phyloP scores from a whole-genome alignment of 2,888 invertebrate species.

The Brachyptera putata region DNA sequence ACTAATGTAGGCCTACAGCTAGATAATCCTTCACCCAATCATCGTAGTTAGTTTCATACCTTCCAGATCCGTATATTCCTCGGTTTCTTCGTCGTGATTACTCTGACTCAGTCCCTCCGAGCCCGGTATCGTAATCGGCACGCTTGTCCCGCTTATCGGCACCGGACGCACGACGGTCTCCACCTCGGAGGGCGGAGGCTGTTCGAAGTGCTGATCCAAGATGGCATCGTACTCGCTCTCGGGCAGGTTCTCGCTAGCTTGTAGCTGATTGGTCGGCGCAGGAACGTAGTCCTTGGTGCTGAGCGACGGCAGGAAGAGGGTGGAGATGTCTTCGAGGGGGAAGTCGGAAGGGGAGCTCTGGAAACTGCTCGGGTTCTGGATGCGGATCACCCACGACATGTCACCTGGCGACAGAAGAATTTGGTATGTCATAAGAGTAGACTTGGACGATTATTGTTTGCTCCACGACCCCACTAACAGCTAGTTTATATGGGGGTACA shows the following conservation, averaged over 20 bases:
- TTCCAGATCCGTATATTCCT: neutral
- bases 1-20: too few relatives aligned
- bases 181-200: neutral
- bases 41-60: too few relatives aligned
- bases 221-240: conserved; percentile 43
- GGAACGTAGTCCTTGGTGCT: too few relatives aligned
- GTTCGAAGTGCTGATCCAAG: conserved; percentile 32
- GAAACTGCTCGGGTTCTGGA: conserved; percentile 75
- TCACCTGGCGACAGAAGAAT: too few relatives aligned
- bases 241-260: conserved; percentile 41
- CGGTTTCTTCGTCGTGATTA: conserved; percentile 46
- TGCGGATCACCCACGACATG: conserved; percentile 87
- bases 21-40: too few relatives aligned
- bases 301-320: conserved; percentile 62
- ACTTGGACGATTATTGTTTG: too few relatives aligned
- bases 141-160: too few relatives aligned
- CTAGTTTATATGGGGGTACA: too few relatives aligned
- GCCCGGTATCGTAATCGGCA: conserved; percentile 27
- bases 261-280: neutral
- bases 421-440: too few relatives aligned
- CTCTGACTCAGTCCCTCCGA: conserved; percentile 49
- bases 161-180: neutral
- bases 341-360: conserved; percentile 54
- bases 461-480: too few relatives aligned
- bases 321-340: conserved; percentile 68